Conservation (phyloP, 2,888 invertebrate species). For the Drosophila prostipennis region DNA sequence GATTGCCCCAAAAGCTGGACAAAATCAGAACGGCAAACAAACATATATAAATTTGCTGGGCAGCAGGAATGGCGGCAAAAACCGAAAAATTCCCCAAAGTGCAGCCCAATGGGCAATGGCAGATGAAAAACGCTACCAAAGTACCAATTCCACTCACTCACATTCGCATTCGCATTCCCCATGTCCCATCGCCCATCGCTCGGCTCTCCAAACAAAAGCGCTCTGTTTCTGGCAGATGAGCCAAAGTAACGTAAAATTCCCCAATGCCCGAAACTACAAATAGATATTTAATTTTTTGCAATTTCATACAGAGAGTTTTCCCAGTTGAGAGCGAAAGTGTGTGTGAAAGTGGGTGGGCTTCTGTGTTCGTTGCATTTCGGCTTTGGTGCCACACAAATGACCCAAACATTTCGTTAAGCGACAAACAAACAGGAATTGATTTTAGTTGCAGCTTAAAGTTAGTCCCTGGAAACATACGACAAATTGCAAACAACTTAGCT, state of each 20-base stretch:
- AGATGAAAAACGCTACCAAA: conserved; percentile 35
- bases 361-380: conserved; percentile 43
- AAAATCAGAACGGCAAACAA: conserved; percentile 65
- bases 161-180: not conserved
- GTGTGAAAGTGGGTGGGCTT: not conserved
- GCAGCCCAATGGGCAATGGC: conserved; percentile 21
- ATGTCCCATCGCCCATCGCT: not conserved
- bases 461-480: conserved; percentile 10
- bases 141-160: conserved; percentile 40
- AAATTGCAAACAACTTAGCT: conserved; percentile 9
- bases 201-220: not conserved
- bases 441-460: conserved; percentile 60
- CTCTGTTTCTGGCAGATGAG: conserved; percentile 17
- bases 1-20: conserved; percentile 53
- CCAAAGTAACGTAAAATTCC: conserved; percentile 47
- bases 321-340: conserved; percentile 22
- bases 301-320: conserved; percentile 53
- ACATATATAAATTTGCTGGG: conserved; percentile 60
- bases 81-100: conserved; percentile 44
- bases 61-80: conserved; percentile 19
- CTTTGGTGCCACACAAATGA: conserved; percentile 44
- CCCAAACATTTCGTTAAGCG: conserved; percentile 48
- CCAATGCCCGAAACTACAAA: conserved; percentile 55
- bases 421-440: conserved; percentile 70
- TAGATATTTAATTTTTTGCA: conserved; percentile 72